phyloP scores from a whole-genome alignment of 64 coral and sea anemone genomes.

The Catalaphyllia jardinei region DNA sequence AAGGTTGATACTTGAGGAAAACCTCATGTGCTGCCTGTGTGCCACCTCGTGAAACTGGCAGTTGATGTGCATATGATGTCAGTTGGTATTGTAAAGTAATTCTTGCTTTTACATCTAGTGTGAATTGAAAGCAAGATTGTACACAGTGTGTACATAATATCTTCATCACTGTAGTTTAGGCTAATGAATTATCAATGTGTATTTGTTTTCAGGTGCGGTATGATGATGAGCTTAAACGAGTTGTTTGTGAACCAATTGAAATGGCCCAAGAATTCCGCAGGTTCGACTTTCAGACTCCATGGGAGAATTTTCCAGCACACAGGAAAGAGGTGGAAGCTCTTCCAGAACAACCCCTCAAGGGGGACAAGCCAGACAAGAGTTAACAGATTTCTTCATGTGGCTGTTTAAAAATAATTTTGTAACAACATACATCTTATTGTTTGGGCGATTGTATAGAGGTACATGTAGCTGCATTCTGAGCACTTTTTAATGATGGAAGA shows the following conservation, averaged over 20 bases:
- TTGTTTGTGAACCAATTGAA: slow-evolving; percentile 96
- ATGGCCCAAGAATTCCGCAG: slow-evolving; percentile 95
- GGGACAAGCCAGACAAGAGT: slow-evolving; percentile 71
- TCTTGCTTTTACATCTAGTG: too few relatives aligned
- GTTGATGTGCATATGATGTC: too few relatives aligned
- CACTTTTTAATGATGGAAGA: not conserved
- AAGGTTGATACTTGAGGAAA: too few relatives aligned
- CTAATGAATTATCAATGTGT: not conserved
- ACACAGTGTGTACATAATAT: not conserved
- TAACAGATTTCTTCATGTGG: not conserved
- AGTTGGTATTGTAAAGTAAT: too few relatives aligned
- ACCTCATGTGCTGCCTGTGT: too few relatives aligned
- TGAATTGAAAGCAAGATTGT: too few relatives aligned
- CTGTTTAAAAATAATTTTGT: not conserved
- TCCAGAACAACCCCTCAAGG: slow-evolving; percentile 44
- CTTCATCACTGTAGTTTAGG: not conserved
- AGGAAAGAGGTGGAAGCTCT: slow-evolving; percentile 45
- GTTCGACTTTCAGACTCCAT: slow-evolving; percentile 92
- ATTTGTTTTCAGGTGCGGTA: slow-evolving; percentile 73
- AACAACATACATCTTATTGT: not conserved
- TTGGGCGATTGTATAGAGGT: not conserved
- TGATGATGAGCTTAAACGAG: slow-evolving; percentile 97
- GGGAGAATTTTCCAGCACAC: slow-evolving; percentile 96
- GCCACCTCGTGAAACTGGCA: too few relatives aligned
- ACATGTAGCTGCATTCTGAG: not conserved